These are phyloP conservation scores for Epizoanthus ramosus DNA, from an alignment of 92 coral and sea anemone genomes.

Conservation along the genomic window DNA sequence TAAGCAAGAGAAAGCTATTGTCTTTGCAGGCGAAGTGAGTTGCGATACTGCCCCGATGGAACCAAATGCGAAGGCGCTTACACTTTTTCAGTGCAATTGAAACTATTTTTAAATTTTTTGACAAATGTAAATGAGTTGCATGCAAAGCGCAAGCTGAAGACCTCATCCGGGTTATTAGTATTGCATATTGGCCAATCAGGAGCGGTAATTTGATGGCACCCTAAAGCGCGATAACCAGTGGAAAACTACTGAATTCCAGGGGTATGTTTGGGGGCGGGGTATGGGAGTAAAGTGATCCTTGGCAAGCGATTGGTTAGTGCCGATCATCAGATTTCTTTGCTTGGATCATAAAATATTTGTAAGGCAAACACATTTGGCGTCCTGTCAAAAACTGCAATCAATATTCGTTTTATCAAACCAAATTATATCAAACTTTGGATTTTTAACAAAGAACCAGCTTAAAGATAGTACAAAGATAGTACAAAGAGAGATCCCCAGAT, in stretches of 20 bases:
- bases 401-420: constrained; percentile 7
- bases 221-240: constrained; percentile 2
- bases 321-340: constrained; percentile 16
- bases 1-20: background rate
- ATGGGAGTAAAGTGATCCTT: background rate
- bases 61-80: background rate
- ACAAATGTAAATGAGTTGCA: constrained; percentile 28
- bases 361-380: background rate
- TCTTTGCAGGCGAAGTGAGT: background rate
- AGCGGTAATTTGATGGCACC: background rate
- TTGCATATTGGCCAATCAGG: constrained; percentile 9
- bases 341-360: constrained; percentile 22
- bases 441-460: background rate
- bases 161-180: constrained; percentile 23
- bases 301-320: constrained; percentile 7
- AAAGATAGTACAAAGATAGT: no score
- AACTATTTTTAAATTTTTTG: constrained; percentile 24
- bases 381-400: background rate
- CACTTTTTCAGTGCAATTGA: background rate
- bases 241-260: constrained; percentile 20
- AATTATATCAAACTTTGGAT: background rate
- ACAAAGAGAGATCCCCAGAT: no score
- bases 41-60: background rate
- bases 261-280: constrained; percentile 32
- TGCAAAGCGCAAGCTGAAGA: background rate